Base-by-base conservation (phyloP, 2,797 vertebrate genomes). In the Periophthalmus magnuspinnatus region DNA sequence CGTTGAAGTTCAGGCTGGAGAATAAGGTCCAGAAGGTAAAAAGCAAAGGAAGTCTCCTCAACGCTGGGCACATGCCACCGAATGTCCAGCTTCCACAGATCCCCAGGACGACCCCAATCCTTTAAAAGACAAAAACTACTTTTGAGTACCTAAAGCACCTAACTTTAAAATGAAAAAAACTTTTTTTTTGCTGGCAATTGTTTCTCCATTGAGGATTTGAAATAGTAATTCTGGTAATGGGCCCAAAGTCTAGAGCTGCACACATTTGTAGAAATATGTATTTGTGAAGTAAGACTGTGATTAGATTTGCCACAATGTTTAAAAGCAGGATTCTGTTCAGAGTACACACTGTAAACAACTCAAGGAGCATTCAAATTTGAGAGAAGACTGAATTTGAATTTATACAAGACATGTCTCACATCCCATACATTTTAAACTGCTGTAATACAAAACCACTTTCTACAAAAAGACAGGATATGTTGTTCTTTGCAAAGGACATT, bases 81-180 rank as follows among this genome's bases (percentile, higher is more conserved):
- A 78, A 99, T 98, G 55, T 95, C 93, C 75, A 99, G 89, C 81
- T 96, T 95, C 94, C 95, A 95, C 58, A 99, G 82, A 82, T 99
- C 95, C 16, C 97, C 97, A 22, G 97, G 95, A 41, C 95, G 96
- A 83, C 97, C 97, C 97, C 97, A 99, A 86, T 99, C 97, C 97
- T 99, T 71, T 0, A 88, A 58, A 32, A 10, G 16, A 78, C 8
- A 41, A 69, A 33, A 6, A 57, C 5, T 68, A 59, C 38, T 32
- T 57, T 57, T 57, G 55, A 57, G 55, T 57, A 28, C 24, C 14
- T 57, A 14, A 17, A 50, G 48, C 17, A 19, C 5, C 17, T n/a
- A 50, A 6, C 6, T 50, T 50, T 8, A 50, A 50, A 50, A 16
- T 0, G n/a, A n/a, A n/a, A n/a, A n/a, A n/a, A n/a, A n/a, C n/a